Conservation (phyloP, 2,113 vertebrate species). For the Crocuta crocuta region DNA sequence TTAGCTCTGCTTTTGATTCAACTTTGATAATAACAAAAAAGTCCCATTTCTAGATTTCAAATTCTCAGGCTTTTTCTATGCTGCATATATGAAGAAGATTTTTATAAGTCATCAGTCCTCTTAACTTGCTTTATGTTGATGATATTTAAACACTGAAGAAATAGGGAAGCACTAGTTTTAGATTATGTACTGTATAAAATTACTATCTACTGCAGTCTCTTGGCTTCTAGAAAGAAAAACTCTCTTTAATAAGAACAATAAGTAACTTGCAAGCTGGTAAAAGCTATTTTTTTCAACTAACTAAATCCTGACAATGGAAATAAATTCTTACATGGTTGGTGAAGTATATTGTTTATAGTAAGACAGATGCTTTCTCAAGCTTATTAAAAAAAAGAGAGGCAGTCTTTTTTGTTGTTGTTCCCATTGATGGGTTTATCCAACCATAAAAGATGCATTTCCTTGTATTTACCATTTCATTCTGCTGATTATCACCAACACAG, state of each 20-base stretch:
- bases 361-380: conserved; percentile 80
- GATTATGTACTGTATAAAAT: conserved; percentile 40
- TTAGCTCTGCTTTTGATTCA: not conserved
- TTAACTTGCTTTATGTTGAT: conserved; percentile 34
- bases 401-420: conserved; percentile 72
- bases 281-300: conserved; percentile 77
- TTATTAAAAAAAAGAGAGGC: conserved; percentile 71
- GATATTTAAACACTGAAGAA: conserved; percentile 1
- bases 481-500: conserved; percentile 83
- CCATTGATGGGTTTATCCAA: conserved; percentile 83
- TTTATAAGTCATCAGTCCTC: conserved; percentile 11
- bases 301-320: conserved; percentile 74
- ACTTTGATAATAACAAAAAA: not conserved
- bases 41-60: not conserved
- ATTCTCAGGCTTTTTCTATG: not conserved
- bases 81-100: not conserved
- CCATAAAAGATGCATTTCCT: conserved; percentile 84
- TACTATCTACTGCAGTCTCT: not conserved
- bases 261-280: conserved; percentile 68
- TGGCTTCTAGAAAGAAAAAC: conserved; percentile 60
- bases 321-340: conserved; percentile 77
- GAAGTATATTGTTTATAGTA: conserved; percentile 77
- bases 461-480: conserved; percentile 81
- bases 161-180: not conserved
- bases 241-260: conserved; percentile 66